Percentiles rank a stretch among this genome's conserved stretches.
These are phyloP conservation scores for Plecotus auritus DNA, from an alignment of 2,113 vertebrate species.

Conservation along the genomic window DNA sequence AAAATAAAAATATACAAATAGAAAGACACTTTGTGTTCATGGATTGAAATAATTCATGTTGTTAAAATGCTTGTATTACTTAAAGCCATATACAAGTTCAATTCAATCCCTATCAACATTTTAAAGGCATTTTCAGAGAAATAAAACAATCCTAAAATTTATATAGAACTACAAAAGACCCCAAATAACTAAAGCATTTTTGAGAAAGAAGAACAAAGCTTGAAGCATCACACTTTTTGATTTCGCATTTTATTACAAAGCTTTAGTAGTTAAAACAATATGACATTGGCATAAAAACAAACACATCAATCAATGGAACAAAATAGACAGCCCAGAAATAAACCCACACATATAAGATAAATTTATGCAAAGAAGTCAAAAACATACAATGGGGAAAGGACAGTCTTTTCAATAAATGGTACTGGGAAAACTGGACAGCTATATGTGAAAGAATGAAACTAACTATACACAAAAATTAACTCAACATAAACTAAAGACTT, in stretches of 20 bases:
- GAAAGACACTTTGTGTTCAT: not conserved
- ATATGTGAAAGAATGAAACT: too few species aligned
- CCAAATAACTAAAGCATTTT: not conserved
- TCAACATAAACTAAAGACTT: not conserved
- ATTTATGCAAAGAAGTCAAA: not conserved
- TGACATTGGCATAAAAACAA: not conserved
- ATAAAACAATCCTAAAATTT: not conserved
- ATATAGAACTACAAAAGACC: not conserved
- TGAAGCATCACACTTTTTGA: not conserved
- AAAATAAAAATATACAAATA: not conserved
- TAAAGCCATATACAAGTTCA: not conserved
- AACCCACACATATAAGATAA: not conserved
- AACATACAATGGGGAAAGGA: not conserved
- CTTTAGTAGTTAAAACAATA: not conserved
- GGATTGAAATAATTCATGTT: not conserved
- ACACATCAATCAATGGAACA: not conserved
- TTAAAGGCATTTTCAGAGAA: not conserved
- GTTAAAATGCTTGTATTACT: not conserved
- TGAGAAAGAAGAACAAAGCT: not conserved
- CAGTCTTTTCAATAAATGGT: not conserved
- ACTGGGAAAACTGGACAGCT: not conserved
- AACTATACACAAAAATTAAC: not conserved
- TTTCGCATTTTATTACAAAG: not conserved
- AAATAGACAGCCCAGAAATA: not conserved
- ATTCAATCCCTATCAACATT: not conserved